Conservation (phyloP, 2,888 invertebrate genomes). For the Venustoraphidia nigricollis region DNA sequence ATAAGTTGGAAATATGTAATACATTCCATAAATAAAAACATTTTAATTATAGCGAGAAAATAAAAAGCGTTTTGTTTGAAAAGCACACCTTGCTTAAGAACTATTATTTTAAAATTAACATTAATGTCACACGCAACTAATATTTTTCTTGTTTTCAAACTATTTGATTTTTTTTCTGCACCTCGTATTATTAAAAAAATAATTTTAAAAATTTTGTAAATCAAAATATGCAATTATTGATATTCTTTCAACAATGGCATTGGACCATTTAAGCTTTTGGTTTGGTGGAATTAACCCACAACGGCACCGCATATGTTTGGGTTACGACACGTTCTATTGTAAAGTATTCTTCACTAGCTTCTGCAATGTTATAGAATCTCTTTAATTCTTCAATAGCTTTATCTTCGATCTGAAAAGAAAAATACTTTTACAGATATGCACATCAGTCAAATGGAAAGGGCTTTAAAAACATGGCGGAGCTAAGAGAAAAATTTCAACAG, state of each 20-base stretch:
- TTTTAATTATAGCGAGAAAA: too few relatives aligned
- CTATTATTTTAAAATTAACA: too few relatives aligned
- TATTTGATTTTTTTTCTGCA: too few relatives aligned
- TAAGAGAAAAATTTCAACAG: too few relatives aligned
- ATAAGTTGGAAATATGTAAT: too few relatives aligned
- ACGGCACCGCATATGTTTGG: constrained; percentile 37
- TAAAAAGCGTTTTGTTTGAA: too few relatives aligned
- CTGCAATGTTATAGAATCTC: constrained; percentile 55
- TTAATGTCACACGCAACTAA: too few relatives aligned
- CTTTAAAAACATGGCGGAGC: background rate
- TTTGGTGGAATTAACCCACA: constrained; percentile 32
- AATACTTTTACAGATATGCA: background rate
- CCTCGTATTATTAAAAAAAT: background rate
- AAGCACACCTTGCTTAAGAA: too few relatives aligned
- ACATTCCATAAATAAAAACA: too few relatives aligned
- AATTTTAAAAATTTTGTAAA: background rate
- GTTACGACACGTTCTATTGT: constrained; percentile 48
- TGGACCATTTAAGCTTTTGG: background rate
- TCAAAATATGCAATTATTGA: background rate
- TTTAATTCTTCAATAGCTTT: constrained; percentile 68
- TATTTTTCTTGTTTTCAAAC: too few relatives aligned
- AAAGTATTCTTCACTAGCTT: constrained; percentile 55
- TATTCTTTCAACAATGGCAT: too few relatives aligned
- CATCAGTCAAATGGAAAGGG: background rate
- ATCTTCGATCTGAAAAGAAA: constrained; percentile 56